A percentile compares a stretch with the other conserved stretches of the same genome.
Evolutionary conservation across 2,888 invertebrate species (phyloP).

Genomic region (Thecophora atra): DNA sequence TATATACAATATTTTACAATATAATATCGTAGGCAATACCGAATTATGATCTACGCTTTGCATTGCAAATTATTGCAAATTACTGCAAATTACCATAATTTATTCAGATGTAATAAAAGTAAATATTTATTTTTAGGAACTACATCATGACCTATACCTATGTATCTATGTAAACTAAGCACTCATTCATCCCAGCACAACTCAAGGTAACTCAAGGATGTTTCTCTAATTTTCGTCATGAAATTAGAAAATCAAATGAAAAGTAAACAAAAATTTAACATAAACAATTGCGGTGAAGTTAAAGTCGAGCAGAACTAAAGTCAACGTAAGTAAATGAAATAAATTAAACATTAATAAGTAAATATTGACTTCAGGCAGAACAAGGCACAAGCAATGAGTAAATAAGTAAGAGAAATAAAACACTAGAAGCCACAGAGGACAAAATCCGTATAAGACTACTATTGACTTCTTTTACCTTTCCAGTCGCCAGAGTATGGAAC

Average conservation of each 20-base stretch:
- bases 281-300: slow-evolving; percentile 6
- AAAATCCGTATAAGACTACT: background rate
- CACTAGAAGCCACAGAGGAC: background rate
- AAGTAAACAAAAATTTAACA: slow-evolving; percentile 24
- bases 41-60: too few species aligned
- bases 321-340: slow-evolving; percentile 20
- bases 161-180: too few species aligned
- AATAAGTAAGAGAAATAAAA: background rate
- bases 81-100: too few species aligned
- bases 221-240: background rate
- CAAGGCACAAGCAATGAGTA: background rate
- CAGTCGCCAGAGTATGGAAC: background rate
- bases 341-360: slow-evolving; percentile 33
- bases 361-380: slow-evolving; percentile 21
- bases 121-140: too few species aligned
- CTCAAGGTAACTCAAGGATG: background rate
- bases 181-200: too few species aligned
- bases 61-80: too few species aligned
- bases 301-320: background rate
- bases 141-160: too few species aligned
- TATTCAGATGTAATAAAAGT: too few species aligned
- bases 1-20: too few species aligned
- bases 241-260: background rate
- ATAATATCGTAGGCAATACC: too few species aligned
- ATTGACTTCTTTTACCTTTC: background rate